phyloP scores from a whole-genome alignment of 2,113 vertebrate species.

The Oreamnos americanus region DNA sequence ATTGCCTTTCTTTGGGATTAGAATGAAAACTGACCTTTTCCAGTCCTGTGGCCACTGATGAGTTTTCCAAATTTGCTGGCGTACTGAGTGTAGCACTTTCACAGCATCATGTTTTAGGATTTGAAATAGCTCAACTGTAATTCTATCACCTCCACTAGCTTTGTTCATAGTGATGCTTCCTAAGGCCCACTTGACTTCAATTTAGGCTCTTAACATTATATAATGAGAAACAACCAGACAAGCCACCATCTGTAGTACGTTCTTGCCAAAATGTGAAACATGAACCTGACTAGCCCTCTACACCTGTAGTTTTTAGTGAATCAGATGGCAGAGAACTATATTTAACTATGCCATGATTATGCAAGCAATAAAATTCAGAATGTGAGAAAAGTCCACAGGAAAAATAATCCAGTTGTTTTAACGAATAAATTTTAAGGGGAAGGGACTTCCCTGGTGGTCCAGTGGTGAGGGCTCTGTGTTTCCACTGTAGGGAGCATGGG shows the following conservation, averaged over 20 bases:
- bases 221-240: neutral
- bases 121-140: neutral
- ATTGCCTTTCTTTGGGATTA: neutral
- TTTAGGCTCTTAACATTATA: neutral
- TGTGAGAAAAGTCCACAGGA: neutral
- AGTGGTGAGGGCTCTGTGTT: neutral
- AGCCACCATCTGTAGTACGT: neutral
- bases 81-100: neutral
- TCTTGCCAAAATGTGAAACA: slow-evolving; percentile 14
- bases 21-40: neutral
- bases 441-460: neutral
- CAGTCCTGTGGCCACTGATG: neutral
- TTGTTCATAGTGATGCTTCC: neutral
- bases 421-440: neutral
- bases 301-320: neutral
- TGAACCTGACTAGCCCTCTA: neutral
- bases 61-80: neutral
- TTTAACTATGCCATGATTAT: neutral
- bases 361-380: slow-evolving; percentile 11
- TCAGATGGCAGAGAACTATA: neutral
- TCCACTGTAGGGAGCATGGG: neutral
- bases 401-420: neutral
- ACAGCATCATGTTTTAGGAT: neutral
- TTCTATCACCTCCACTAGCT: neutral
- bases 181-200: neutral